phyloP scores from a whole-genome alignment of 2,797 vertebrate species.

The Anas bernieri region DNA sequence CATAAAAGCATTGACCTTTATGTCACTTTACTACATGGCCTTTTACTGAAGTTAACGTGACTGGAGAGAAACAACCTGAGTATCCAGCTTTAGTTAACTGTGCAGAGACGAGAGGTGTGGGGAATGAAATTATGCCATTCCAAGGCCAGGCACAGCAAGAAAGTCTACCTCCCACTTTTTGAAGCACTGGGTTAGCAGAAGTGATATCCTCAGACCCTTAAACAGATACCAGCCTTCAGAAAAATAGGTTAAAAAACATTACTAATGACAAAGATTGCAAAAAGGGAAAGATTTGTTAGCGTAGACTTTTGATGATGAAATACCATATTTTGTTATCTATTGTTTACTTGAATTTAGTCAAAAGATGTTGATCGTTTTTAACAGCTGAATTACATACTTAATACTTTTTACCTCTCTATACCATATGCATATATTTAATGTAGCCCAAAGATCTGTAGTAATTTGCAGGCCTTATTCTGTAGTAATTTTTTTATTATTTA shows the following conservation, averaged over 20 bases:
- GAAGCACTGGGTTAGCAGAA: not conserved
- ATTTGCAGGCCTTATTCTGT: not conserved
- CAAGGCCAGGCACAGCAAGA: not conserved
- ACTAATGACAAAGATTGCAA: not conserved
- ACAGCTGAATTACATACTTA: not conserved
- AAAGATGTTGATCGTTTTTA: not conserved
- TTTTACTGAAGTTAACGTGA: not conserved
- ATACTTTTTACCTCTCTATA: not conserved
- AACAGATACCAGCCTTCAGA: not conserved
- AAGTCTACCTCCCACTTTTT: not conserved
- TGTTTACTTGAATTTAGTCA: not conserved
- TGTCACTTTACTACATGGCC: not conserved
- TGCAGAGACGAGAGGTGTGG: not conserved
- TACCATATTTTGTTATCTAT: not conserved
- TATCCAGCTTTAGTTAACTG: not conserved
- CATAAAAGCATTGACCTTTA: not conserved
- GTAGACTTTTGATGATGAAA: not conserved
- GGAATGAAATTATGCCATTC: not conserved
- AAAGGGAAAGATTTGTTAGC: not conserved
- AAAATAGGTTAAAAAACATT: not conserved
- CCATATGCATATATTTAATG: not conserved
- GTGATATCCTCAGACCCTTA: not conserved
- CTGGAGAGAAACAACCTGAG: not conserved
- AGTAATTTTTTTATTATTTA: not conserved
- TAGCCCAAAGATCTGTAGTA: not conserved